Percentiles rank a stretch among this genome's conserved stretches.
phyloP scores from a whole-genome alignment of 2,888 invertebrate species.

The Hartigia nigra region DNA sequence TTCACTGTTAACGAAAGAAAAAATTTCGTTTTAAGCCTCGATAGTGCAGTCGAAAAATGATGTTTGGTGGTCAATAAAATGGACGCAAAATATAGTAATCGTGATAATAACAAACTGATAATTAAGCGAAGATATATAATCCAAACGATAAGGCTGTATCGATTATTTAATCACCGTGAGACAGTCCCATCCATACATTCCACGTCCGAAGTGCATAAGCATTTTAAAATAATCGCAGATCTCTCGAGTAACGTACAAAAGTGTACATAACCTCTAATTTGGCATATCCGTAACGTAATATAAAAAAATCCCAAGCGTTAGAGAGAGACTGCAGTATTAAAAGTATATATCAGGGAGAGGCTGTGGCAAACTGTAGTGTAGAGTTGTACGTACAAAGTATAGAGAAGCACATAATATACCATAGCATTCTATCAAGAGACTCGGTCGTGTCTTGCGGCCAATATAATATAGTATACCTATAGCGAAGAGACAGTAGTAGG shows the following conservation, averaged over 20 bases:
- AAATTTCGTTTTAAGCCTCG: too few relatives aligned
- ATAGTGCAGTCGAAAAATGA: rapidly evolving
- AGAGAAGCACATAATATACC: not conserved
- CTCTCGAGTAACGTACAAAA: not conserved
- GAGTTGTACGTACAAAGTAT: not conserved
- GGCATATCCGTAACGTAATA: not conserved
- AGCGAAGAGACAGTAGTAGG: not conserved
- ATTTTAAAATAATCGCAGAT: constrained; percentile 1
- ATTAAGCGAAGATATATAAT: not conserved
- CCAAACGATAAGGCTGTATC: not conserved
- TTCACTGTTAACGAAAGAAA: too few relatives aligned
- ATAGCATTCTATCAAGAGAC: not conserved
- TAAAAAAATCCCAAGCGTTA: not conserved
- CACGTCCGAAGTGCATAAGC: not conserved
- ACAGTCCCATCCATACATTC: not conserved
- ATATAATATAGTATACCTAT: not conserved
- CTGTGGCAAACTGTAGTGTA: not conserved
- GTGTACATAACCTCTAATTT: not conserved
- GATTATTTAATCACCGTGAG: not conserved
- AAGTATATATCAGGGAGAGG: not conserved
- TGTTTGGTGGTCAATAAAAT: not conserved
- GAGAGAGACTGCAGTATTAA: not conserved
- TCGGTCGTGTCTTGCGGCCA: not conserved
- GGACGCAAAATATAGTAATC: not conserved
- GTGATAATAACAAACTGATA: not conserved